Conservation (phyloP, 92 coral and sea anemone genomes). For the Umimayanthus kanabou region DNA sequence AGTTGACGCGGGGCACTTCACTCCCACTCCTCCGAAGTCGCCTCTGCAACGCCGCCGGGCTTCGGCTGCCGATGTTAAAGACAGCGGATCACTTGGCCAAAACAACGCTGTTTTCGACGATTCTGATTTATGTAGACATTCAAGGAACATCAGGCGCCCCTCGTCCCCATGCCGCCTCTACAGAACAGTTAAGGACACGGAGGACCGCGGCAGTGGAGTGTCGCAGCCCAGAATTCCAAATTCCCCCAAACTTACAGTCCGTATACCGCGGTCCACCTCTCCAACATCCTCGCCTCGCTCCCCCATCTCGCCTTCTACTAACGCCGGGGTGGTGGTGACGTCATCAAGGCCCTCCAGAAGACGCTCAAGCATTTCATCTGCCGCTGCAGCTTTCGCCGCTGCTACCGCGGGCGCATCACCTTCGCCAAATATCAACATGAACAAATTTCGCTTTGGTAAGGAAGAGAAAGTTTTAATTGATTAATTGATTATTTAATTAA, state of each 20-base stretch:
- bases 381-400: conserved; percentile 99
- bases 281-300: conserved; percentile 84
- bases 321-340: conserved; percentile 98
- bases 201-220: conserved; percentile 63
- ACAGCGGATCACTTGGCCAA: conserved; percentile 25
- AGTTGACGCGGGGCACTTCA: conserved; percentile 39
- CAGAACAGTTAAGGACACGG: conserved; percentile 74
- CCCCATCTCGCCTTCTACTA: conserved; percentile 66
- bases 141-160: conserved; percentile 53
- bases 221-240: conserved; percentile 69
- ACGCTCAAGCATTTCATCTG: conserved; percentile 93
- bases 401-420: conserved; percentile 99
- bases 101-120: conserved; percentile 50
- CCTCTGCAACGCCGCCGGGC: conserved; percentile 29
- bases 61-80: conserved; percentile 26
- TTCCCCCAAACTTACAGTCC: conserved; percentile 59
- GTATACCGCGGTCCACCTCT: conserved; percentile 55
- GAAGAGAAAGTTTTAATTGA: not conserved
- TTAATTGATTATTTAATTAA: not conserved
- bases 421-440: conserved; percentile 55
- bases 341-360: conserved; percentile 90
- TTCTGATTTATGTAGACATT: conserved; percentile 50
- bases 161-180: conserved; percentile 80
- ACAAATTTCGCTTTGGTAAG: conserved; percentile 91
- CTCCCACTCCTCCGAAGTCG: conserved; percentile 32